phyloP scores from a whole-genome alignment of 1,140 invertebrate genomes.

The Cydia amplana region DNA sequence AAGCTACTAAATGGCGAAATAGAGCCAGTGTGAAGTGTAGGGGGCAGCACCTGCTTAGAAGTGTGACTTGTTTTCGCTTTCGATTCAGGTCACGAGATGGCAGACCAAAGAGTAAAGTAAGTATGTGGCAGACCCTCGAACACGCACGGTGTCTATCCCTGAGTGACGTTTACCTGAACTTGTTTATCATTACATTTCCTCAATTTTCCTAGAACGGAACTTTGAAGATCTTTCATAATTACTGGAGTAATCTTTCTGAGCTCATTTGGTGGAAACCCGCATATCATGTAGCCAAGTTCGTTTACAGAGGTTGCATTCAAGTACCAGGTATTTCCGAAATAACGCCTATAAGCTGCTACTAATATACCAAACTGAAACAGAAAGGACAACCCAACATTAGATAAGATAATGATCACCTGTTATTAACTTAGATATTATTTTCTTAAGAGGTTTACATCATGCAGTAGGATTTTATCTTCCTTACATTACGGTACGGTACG shows the following conservation, averaged over 20 bases:
- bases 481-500: too few species aligned
- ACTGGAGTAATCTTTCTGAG: constrained; percentile 56
- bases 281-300: constrained; percentile 65
- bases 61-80: too few species aligned
- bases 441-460: too few species aligned
- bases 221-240: constrained; percentile 57
- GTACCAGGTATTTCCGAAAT: constrained; percentile 61
- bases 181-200: constrained; percentile 56
- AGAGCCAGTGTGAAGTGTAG: too few species aligned
- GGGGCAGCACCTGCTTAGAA: too few species aligned
- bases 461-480: too few species aligned
- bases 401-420: neutral
- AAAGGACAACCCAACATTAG: neutral
- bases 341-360: constrained; percentile 63
- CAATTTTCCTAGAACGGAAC: constrained; percentile 57
- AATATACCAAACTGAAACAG: constrained; percentile 61
- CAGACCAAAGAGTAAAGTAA: too few species aligned
- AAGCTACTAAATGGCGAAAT: too few species aligned
- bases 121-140: too few species aligned
- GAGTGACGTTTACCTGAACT: constrained; percentile 50
- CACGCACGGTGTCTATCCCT: too few species aligned
- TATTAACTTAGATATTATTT: too few species aligned
- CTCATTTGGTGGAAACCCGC: constrained; percentile 61
- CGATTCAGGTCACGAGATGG: too few species aligned
- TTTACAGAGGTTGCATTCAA: constrained; percentile 57